phyloP scores from a whole-genome alignment of 1,140 invertebrate genomes.

The Tigriopus japonicus region DNA sequence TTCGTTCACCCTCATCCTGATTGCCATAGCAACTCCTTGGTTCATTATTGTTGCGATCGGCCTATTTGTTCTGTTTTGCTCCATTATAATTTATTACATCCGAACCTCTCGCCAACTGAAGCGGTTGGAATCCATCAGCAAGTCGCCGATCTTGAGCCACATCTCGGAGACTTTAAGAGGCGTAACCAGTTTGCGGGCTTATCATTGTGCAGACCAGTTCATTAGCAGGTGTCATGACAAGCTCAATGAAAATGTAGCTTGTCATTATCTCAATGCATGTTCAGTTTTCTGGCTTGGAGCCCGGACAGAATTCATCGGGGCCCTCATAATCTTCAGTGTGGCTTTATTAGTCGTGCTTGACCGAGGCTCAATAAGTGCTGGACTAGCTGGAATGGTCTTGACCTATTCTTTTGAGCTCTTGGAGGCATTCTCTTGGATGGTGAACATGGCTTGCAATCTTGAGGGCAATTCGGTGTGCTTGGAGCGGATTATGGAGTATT shows the following conservation, averaged over 20 bases:
- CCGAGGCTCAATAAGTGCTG: slow-evolving; percentile 18
- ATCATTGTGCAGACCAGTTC: slow-evolving; percentile 36
- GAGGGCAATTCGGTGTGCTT: slow-evolving; percentile 96
- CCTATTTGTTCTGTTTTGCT: slow-evolving; percentile 17
- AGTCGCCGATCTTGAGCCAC: slow-evolving; percentile 32
- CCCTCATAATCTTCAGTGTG: not conserved
- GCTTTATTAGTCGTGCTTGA: not conserved
- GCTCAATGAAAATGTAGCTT: slow-evolving; percentile 51
- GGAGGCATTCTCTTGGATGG: slow-evolving; percentile 62
- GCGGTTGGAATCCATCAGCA: slow-evolving; percentile 28
- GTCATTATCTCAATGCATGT: not conserved
- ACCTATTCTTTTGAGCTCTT: slow-evolving; percentile 29
- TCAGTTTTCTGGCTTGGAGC: not conserved
- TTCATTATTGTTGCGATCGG: not conserved
- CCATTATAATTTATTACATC: slow-evolving; percentile 72
- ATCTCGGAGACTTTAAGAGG: slow-evolving; percentile 27
- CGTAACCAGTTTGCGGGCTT: slow-evolving; percentile 22
- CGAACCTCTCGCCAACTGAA: slow-evolving; percentile 52
- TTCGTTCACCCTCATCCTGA: not conserved
- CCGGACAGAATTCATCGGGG: not conserved
- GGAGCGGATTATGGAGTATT: slow-evolving; percentile 88
- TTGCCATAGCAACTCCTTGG: not conserved
- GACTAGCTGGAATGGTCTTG: slow-evolving; percentile 29
- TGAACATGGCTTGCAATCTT: slow-evolving; percentile 86
- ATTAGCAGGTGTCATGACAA: slow-evolving; percentile 56